Conservation (phyloP, 2,888 invertebrate species). For the Ochropacha duplaris region DNA sequence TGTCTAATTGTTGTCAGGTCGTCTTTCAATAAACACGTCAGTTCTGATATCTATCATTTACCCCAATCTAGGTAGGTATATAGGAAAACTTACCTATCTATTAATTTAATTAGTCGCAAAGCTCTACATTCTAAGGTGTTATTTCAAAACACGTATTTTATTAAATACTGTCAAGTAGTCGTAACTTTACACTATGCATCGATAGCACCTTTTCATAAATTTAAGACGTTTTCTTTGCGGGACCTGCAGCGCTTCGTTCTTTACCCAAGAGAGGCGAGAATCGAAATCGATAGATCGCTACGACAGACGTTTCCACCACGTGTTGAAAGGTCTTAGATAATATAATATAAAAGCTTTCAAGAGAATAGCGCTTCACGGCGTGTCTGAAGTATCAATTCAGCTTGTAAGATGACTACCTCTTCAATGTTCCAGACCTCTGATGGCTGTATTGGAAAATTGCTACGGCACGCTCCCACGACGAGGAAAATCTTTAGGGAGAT, state of each 20-base stretch:
- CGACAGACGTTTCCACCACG: constrained; percentile 77
- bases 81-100: too few species aligned
- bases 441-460: constrained; percentile 79
- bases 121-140: background rate
- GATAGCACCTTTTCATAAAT: constrained; percentile 49
- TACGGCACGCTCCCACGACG: constrained; percentile 38
- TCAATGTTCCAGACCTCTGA: constrained; percentile 63
- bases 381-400: constrained; percentile 82
- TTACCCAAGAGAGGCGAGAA: constrained; percentile 68
- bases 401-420: constrained; percentile 76
- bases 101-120: background rate
- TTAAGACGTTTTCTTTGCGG: constrained; percentile 35
- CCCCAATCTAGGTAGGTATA: too few species aligned
- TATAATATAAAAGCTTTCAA: constrained; percentile 83
- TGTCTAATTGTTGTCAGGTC: too few species aligned
- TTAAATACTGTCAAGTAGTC: constrained; percentile 8
- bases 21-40: too few species aligned
- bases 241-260: constrained; percentile 39
- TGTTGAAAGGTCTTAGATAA: constrained; percentile 79
- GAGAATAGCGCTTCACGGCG: constrained; percentile 74
- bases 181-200: constrained; percentile 33
- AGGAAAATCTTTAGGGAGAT: constrained; percentile 57
- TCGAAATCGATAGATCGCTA: constrained; percentile 71
- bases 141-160: background rate
- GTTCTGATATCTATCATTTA: too few species aligned